Evolutionary conservation across 2,113 vertebrate species (phyloP), one percentile per base, ranked within the genome.

Genomic region (Zapus hudsonius): DNA sequence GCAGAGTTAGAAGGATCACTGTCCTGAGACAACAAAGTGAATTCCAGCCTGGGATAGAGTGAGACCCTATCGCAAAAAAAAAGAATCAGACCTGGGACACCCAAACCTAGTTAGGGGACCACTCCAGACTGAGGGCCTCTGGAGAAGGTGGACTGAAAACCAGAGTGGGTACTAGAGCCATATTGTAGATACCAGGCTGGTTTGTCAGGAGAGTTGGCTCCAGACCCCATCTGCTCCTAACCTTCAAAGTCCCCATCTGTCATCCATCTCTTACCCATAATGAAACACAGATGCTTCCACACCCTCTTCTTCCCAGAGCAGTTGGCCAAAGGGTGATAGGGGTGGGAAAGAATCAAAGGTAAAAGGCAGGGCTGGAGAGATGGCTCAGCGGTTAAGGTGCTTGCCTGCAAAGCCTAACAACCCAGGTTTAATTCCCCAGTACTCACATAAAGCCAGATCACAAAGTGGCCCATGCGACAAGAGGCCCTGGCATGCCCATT

Each of bases 161-260:
- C 42, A 17, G 36, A 36, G 44, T 42, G 52, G 27, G 76, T 17
- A 19, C 23, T n/a, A 23, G n/a, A 12, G 20, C 1, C 17, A 1
- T 19, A 16, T 3, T 40, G 1, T 33, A 36, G 80, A 27, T 5
- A 2, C 3, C 29, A 36, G 84, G 38, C 87, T 11, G 38, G 33
- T 47, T 47, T 38, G 25, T 44, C 66, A 2, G 79, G 74, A 78
- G 25, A 22, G 40, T 33, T 70, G 36, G 17, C n/a, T 25, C 42
- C 15, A 1, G n/a, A 6, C 42, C 44, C 0, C 1, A 16, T 93
- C 64, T 73, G 1, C 33, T 81, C 1, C 81, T 79, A 4, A 29
- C 93, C 36, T 0, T 22, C 3, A 0, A 13, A 70, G 83, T 31
- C 25, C 38, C 72, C 40, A 59, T 20, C 69, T 27, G 4, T 29